Evolutionary conservation across 2,113 vertebrate genomes (phyloP).

Genomic region (Choloepus hoffmanni): DNA sequence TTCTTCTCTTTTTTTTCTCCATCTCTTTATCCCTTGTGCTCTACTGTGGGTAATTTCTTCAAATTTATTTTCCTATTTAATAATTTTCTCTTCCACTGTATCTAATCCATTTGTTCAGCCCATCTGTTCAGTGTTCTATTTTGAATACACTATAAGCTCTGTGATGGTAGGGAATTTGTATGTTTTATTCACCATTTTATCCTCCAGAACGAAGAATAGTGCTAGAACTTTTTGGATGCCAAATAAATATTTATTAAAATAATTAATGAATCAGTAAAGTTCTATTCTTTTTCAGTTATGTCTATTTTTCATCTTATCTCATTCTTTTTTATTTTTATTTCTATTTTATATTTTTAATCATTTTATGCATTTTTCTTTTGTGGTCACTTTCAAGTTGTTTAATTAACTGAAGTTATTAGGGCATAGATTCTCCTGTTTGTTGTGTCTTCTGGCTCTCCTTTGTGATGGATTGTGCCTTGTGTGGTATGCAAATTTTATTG

Average conservation of each 20-base stretch:
- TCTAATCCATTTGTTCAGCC: neutral
- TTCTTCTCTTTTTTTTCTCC: neutral
- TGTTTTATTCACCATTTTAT: neutral
- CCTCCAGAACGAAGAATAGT: neutral
- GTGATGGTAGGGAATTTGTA: neutral
- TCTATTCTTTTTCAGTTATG: neutral
- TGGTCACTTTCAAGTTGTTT: conserved; percentile 3
- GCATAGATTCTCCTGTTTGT: neutral
- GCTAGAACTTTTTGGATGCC: neutral
- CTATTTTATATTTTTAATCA: neutral
- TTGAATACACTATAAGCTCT: neutral
- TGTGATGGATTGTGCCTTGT: neutral
- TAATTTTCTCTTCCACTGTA: neutral
- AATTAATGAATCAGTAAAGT: neutral
- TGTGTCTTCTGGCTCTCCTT: neutral
- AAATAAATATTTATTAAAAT: conserved; percentile 3
- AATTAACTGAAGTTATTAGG: neutral
- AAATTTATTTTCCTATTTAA: neutral
- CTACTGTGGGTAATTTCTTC: neutral
- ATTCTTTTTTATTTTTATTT: neutral
- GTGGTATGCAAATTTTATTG: neutral
- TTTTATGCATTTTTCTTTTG: neutral
- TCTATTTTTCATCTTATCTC: neutral
- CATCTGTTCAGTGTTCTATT: neutral
- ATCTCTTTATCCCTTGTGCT: neutral